Evolutionary conservation across 2,113 vertebrate species (phyloP), one percentile per base, ranked within the genome.

Genomic region (Cyanistes caeruleus): DNA sequence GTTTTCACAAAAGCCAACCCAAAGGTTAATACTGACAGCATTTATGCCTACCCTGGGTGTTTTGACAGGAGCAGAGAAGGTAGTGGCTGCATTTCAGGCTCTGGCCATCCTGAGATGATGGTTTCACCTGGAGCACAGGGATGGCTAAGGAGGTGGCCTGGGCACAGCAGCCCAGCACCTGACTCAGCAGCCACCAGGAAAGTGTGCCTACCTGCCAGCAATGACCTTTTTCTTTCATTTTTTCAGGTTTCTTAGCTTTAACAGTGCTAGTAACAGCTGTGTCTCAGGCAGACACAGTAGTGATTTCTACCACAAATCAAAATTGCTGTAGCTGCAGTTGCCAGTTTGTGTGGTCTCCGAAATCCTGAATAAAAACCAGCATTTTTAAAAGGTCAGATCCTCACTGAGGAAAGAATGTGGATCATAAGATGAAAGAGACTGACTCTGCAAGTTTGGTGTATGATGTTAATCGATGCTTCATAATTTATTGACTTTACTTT

Each of bases 331-430:
- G 16, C 44, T 41, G 37, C 0, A 0, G 24, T 41, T 72, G 62
- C 39, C 53, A 67, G 2, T 68, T 70, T 78, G 15, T 23, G 35
- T 64, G 60, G 35, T 41, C 49, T 56, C 33, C 87, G 58, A 82
- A 89, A 92, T 33, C 4, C 44, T 72, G 41, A 82, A 46, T 12
- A 49, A 74, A 86, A 63, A 24, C 25, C 30, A 74, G 7, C 15
- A 8, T 31, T 84, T 93, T 73, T 39, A 41, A 93, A 91, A 89
- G 80, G 67, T 78, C 77, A 91, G 10, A 35, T 49, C 35, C 25
- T 24, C 14, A 30, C 9, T 41, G 37, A 81, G 56, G 70, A 56
- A 68, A 60, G 33, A 58, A 67, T 28, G 23, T 13, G 22, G 28
- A 43, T 70, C 31, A 23, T 22, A 59, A 83, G n/a, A 52, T 31